Conservation (phyloP, 1,140 invertebrate genomes). For the Heliconius eleuchia region DNA sequence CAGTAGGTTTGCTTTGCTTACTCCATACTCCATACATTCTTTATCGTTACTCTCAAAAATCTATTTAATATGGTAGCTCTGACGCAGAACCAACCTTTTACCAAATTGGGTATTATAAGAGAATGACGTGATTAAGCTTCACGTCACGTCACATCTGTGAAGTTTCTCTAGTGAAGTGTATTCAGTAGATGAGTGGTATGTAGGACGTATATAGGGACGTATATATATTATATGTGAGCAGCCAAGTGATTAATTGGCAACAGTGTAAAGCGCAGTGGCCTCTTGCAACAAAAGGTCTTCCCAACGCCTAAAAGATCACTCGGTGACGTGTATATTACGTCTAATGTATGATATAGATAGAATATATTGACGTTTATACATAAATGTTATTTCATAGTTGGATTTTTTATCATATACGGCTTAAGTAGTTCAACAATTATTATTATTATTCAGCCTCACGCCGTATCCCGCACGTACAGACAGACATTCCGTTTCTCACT, state of each 20-base stretch:
- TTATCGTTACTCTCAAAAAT: too few relatives aligned
- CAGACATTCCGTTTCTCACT: too few relatives aligned
- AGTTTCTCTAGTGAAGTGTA: constrained; percentile 31
- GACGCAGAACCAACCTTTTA: neutral
- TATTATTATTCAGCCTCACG: too few relatives aligned
- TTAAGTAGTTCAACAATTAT: too few relatives aligned
- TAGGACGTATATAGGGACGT: neutral
- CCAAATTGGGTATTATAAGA: neutral
- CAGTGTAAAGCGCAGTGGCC: constrained; percentile 35
- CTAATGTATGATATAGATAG: neutral
- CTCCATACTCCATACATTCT: too few relatives aligned
- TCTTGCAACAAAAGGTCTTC: constrained; percentile 31
- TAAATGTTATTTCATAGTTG: neutral
- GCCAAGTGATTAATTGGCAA: constrained; percentile 54
- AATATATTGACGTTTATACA: neutral
- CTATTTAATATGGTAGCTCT: neutral
- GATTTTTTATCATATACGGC: too few relatives aligned
- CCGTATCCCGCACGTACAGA: too few relatives aligned
- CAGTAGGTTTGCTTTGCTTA: too few relatives aligned
- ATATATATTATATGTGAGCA: constrained; percentile 38
- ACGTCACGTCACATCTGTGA: constrained; percentile 16
- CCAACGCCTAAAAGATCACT: constrained; percentile 25
- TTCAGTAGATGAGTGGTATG: constrained; percentile 36
- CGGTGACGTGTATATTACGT: neutral
- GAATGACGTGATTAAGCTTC: neutral